phyloP scores from a whole-genome alignment of 2,113 vertebrate species.

The Hemiscyllium ocellatum region DNA sequence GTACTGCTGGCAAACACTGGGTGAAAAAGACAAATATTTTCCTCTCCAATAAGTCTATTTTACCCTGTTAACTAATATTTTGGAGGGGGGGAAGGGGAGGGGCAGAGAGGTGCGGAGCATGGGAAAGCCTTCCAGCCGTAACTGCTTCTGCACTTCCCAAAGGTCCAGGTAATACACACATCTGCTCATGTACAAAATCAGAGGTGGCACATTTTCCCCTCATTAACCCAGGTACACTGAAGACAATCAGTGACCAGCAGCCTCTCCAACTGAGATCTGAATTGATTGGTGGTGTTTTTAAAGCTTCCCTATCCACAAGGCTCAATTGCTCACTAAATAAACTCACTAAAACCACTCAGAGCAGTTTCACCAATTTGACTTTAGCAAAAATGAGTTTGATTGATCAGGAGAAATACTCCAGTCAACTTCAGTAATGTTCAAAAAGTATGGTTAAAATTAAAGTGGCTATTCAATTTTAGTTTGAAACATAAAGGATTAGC shows the following conservation, averaged over 20 bases:
- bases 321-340: background rate
- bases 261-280: background rate
- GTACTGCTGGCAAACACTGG: background rate
- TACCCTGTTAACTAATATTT: background rate
- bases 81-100: background rate
- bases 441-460: background rate
- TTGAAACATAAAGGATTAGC: background rate
- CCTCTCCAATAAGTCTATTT: background rate
- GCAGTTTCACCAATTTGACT: background rate
- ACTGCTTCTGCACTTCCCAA: background rate
- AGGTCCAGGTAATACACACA: too few relatives aligned
- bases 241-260: background rate
- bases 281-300: background rate
- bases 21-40: background rate
- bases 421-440: background rate
- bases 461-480: background rate
- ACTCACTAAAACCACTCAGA: background rate
- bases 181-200: background rate
- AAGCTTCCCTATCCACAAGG: background rate
- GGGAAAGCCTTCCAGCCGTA: background rate
- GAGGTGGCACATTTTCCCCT: background rate
- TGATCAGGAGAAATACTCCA: background rate
- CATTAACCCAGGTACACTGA: background rate
- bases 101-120: background rate
- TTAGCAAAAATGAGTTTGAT: background rate